Conservation (phyloP, 2,113 vertebrate genomes). For the Nothocercus julius region DNA sequence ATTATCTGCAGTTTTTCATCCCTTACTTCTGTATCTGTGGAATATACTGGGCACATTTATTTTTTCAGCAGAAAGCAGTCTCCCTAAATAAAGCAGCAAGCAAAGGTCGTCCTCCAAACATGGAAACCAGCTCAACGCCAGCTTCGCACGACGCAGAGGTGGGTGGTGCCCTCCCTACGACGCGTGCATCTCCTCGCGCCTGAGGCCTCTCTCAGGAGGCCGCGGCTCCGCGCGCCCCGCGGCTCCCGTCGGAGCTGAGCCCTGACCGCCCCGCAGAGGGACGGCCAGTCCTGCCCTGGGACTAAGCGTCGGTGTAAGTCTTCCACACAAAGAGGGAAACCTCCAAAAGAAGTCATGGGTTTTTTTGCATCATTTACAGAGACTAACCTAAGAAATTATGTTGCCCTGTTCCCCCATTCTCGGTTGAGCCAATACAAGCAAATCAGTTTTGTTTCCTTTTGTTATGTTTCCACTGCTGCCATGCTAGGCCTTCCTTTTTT, state of each 20-base stretch:
- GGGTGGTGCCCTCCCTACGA: neutral
- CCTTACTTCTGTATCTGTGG: neutral
- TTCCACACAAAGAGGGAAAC: neutral
- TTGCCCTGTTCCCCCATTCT: neutral
- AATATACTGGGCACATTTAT: neutral
- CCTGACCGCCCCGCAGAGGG: too few relatives aligned
- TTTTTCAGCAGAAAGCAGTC: neutral
- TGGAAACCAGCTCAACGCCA: neutral
- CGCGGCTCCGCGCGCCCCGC: neutral
- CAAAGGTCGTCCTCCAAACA: neutral
- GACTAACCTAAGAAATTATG: neutral
- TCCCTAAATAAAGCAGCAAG: neutral
- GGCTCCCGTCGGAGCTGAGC: neutral
- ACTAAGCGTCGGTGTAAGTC: neutral
- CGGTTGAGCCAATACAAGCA: neutral
- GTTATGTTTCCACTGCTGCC: neutral
- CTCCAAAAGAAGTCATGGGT: neutral
- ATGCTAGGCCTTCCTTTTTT: neutral
- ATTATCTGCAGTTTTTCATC: neutral
- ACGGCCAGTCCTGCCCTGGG: too few relatives aligned
- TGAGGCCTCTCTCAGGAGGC: too few relatives aligned
- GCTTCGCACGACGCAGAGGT: neutral
- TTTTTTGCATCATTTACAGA: neutral
- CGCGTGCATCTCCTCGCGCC: too few relatives aligned
- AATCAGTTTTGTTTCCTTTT: neutral